Evolutionary conservation across 1,140 invertebrate genomes (phyloP), one percentile per base, ranked within the genome.

Genomic region (Pseudomyrmex sp.): DNA sequence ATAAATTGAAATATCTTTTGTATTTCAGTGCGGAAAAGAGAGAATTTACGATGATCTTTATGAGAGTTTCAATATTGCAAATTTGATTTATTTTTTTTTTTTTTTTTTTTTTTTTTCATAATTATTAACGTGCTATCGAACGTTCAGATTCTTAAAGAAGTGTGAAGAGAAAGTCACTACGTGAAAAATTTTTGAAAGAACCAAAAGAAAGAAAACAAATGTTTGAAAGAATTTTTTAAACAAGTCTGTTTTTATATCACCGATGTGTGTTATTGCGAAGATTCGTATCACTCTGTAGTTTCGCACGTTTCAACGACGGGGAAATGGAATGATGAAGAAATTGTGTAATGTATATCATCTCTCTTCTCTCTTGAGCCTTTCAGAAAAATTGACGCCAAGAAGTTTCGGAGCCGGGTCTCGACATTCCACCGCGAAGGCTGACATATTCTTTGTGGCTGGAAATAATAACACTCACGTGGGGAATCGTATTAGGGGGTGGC

Each of bases 401-500:
- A n/a, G 20, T 26, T 72, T 59, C 10, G 66, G 54, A 8, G 46
- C 61, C 26, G 15, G 62, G n/a, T 20, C 35, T 59, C 66, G 54
- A 26, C 65, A 68, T 79, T 70, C 54, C 54, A 18, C 9, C 20
- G 44, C 44, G 26, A 23, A 12, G 12, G 13, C 35, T 15, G 15
- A 44, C 52, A 15, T 48, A 15, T 20, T 20, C 15, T 44, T 44
- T n/a, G 66, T 80, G 52, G 26, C 58, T 79, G 65, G 35, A 56
- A 69, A 77, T 74, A 76, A 88, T 82, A 85, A 88, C 76, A 52
- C 73, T 83, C 83, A 68, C 69, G 73, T 18, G 58, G 73, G 73
- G 59, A 66, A 66, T 70, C 75, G 75, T 86, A 86, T 85, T 93
- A 92, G 91, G 87, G 91, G 91, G 89, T 89, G 88, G 79, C 90